Percentiles rank a stretch among this genome's conserved stretches.
Conservation (phyloP, 2,797 vertebrate species). For the Cossypha niveicapilla region DNA sequence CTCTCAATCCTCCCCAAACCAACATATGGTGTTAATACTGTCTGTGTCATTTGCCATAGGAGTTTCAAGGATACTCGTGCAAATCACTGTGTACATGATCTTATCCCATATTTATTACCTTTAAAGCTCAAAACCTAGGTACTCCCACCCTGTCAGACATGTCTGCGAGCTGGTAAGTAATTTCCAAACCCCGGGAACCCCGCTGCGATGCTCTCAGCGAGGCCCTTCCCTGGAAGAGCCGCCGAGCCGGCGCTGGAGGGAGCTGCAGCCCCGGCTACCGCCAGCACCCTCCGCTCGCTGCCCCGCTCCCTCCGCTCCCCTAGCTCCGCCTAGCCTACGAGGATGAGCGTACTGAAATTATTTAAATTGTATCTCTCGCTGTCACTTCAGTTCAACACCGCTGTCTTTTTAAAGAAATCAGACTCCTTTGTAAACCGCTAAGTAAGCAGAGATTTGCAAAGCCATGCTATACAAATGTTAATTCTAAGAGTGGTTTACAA, state of each 20-base stretch:
- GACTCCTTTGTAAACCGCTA: neutral
- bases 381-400: neutral
- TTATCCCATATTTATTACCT: neutral
- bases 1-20: neutral
- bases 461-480: neutral
- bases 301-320: neutral
- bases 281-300: neutral
- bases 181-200: rapidly evolving
- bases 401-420: neutral
- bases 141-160: rapidly evolving
- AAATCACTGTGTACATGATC: neutral
- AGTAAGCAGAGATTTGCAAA: neutral
- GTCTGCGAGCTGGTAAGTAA: rapidly evolving
- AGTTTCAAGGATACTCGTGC: neutral
- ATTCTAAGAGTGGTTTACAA: neutral
- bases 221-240: neutral
- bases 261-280: slow-evolving; percentile 11
- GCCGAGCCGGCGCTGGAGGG: slow-evolving; percentile 19
- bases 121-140: neutral
- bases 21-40: rapidly evolving
- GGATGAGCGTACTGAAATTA: rapidly evolving
- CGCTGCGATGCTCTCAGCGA: rapidly evolving
- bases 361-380: neutral
- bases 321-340: rapidly evolving
- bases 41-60: neutral